Base-by-base conservation (phyloP, 2,797 vertebrate genomes). In the Gallinago stenura region DNA sequence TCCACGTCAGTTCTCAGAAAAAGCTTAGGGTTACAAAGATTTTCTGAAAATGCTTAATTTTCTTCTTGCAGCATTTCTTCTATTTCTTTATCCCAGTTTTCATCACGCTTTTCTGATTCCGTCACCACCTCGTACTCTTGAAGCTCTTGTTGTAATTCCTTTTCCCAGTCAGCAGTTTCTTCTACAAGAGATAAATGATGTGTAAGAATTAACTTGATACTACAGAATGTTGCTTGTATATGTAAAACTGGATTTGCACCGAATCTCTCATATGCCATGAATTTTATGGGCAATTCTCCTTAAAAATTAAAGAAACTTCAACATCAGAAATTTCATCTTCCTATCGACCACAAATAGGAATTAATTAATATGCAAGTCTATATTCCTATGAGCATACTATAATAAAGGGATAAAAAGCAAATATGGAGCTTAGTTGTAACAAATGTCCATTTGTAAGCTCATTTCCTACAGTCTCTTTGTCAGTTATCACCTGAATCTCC, bases 21-120 rank as follows among this genome's bases (percentile, higher is more conserved):
- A 77, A 33, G 37, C 94, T 96, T 92, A 93, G 66, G 41, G 51
- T 73, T 90, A 69, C n/a, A 60, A 30, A 48, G 70, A 76, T 95
- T 89, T 90, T 37, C 24, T 56, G 77, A 76, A 95, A 94, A 83
- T 35, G 50, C 46, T 96, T 96, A 98, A 77, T 97, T 98, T n/a
- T 98, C 98, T 15, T 98, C 98, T 96, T 99, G 98, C 15, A 99
- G 98, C 99, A 99, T 99, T 97, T 99, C 98, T 97, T 99, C 99
- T 51, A 99, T 99, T 98, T 99, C 99, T 76, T 99, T 99, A 94
- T 99, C 99, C 99, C 99, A 99, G 94, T 99, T 99, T 88, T 99
- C 99, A 65, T 99, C 99, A 64, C 97, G 98, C 94, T 98, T 99
- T 95, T 98, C 99, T 1, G 98, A 96, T 88, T 99, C 99, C 0